These are phyloP conservation scores for Sebastes oblongus DNA, from an alignment of 2,797 vertebrate species.

Conservation along the genomic window DNA sequence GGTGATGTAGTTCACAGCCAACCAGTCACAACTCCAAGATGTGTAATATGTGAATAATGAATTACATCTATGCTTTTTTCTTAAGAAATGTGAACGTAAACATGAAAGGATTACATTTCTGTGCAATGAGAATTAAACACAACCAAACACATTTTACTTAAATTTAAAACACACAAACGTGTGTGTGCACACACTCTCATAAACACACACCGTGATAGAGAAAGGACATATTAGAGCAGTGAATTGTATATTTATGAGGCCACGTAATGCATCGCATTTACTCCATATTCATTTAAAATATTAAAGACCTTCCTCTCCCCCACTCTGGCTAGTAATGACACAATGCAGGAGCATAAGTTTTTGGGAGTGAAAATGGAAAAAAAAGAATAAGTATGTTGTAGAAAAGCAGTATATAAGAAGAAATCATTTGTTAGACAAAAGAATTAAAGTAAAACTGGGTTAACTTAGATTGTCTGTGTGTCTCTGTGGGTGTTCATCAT, in stretches of 20 bases:
- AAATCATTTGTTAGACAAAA: neutral
- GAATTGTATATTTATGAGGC: conserved; percentile 67
- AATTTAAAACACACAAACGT: neutral
- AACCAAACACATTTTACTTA: neutral
- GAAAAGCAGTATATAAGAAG: neutral
- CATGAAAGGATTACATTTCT: neutral
- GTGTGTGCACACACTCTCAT: neutral
- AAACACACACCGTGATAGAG: conserved; percentile 9
- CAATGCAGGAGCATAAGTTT: conserved; percentile 9
- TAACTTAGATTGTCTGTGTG: too few relatives aligned
- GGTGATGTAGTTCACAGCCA: conserved; percentile 64
- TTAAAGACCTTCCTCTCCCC: conserved; percentile 46
- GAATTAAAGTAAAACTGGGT: neutral
- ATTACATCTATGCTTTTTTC: conserved; percentile 13
- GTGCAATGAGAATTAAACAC: neutral
- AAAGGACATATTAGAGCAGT: conserved; percentile 43
- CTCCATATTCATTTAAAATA: conserved; percentile 68
- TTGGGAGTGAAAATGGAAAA: neutral
- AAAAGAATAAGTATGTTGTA: neutral
- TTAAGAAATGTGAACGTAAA: neutral
- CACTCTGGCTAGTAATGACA: conserved; percentile 7
- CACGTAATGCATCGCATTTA: conserved; percentile 63
- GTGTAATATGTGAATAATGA: conserved; percentile 56
- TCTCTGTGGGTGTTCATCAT: neutral
- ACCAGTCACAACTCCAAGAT: conserved; percentile 51